Base-by-base conservation (phyloP, 2,113 vertebrate species). In the Apus apus region DNA sequence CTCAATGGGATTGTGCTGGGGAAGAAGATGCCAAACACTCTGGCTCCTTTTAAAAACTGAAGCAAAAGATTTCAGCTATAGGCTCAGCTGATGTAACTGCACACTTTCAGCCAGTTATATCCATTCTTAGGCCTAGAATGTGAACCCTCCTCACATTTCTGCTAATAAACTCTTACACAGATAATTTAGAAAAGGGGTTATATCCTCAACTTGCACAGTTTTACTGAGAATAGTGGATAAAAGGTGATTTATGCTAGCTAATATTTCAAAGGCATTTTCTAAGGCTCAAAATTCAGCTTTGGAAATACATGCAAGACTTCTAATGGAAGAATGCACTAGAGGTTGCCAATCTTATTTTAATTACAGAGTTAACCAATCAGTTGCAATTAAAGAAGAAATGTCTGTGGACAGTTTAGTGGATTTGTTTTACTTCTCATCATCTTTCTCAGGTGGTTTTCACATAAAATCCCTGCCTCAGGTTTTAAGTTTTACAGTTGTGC, bases 381-480 rank as follows among this genome's bases (percentile, higher is more conserved):
- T 4, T 74, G 57, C 56, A 85, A 88, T 95, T 94, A 96, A 90
- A 93, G 90, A 76, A 90, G 51, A 94, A 36, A 60, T 58, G 51
- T 58, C 80, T 80, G 73, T 43, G 56, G 68, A 74, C 56, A 34
- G 27, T 66, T 91, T 71, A 5, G 3, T 84, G 68, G 56, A 40
- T 78, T 94, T 93, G 51, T 84, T 95, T 95, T 81, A 58, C 60
- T 81, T 81, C 5, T 2, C 38, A 23, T 65, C 60, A 12, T 67
- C 73, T 77, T 92, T 54, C 80, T 94, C 60, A 36, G 68, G 51
- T 77, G 46, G 5, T 58, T 84, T 88, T 72, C 43, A 46, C 38
- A 34, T 74, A 36, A 62, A 88, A 87, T 36, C 32, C 48, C 38
- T 54, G 56, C 75, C n/a, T 27, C 43, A 54, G 74, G 70, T 61